A percentile compares a stretch with the other conserved stretches of the same genome.
These are phyloP conservation scores for Ammodytes dubius DNA, from an alignment of 2,113 vertebrate genomes.

Conservation along the genomic window DNA sequence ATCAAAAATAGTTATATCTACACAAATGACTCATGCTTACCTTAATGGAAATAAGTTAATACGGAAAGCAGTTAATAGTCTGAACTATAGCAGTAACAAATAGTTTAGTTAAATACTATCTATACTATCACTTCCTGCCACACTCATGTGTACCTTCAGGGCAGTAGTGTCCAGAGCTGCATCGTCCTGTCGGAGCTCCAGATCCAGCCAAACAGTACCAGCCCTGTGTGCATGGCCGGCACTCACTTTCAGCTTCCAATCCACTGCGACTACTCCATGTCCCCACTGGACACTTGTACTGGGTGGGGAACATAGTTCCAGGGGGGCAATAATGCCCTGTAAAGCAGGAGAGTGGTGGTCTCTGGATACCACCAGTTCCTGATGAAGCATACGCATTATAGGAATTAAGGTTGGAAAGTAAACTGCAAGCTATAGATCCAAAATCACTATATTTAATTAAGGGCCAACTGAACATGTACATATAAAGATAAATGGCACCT, in stretches of 20 bases:
- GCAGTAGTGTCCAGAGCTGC: slow-evolving; percentile 91
- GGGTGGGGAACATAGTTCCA: slow-evolving; percentile 87
- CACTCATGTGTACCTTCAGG: slow-evolving; percentile 81
- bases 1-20: slow-evolving; percentile 46
- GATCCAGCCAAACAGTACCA: slow-evolving; percentile 89
- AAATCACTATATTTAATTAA: background rate
- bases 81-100: background rate
- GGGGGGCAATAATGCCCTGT: slow-evolving; percentile 90
- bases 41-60: background rate
- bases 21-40: slow-evolving; percentile 43
- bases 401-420: background rate
- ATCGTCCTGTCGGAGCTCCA: slow-evolving; percentile 83
- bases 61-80: background rate
- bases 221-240: slow-evolving; percentile 83
- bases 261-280: slow-evolving; percentile 89
- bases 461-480: slow-evolving; percentile 2
- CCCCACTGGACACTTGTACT: slow-evolving; percentile 90
- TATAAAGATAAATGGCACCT: slow-evolving; percentile 77
- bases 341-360: slow-evolving; percentile 86
- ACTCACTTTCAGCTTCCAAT: slow-evolving; percentile 81
- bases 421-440: background rate
- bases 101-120: background rate
- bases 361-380: slow-evolving; percentile 90
- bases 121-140: background rate
- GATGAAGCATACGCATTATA: slow-evolving; percentile 23